Conservation (phyloP, 1,140 invertebrate genomes). For the Saxidomus purpurata region DNA sequence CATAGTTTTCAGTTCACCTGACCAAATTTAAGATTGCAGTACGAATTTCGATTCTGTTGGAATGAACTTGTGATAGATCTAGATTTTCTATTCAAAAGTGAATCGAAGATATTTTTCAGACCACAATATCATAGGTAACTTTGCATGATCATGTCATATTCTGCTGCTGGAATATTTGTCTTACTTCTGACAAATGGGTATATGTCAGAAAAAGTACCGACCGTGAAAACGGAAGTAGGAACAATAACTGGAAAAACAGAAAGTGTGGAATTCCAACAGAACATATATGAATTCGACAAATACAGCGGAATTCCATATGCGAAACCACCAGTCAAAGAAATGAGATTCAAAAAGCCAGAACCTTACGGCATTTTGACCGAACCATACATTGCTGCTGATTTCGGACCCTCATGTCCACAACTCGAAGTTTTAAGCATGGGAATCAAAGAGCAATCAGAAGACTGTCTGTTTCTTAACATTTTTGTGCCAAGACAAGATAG, state of each 20-base stretch:
- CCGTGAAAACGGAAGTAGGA: background rate
- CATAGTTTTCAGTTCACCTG: too few relatives aligned
- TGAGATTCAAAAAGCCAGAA: conserved; percentile 70
- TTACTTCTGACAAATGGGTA: background rate
- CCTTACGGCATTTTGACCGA: conserved; percentile 42
- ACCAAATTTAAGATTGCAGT: too few relatives aligned
- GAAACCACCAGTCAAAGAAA: conserved; percentile 69
- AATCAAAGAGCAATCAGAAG: conserved; percentile 88
- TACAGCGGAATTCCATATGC: conserved; percentile 72
- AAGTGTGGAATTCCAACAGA: background rate
- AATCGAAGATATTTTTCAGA: too few relatives aligned
- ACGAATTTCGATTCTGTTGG: too few relatives aligned
- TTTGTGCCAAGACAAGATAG: conserved; percentile 90
- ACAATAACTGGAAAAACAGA: background rate
- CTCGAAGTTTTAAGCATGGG: background rate
- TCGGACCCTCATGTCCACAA: conserved; percentile 65
- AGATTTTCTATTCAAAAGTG: too few relatives aligned
- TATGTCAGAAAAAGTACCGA: background rate
- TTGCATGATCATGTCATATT: background rate
- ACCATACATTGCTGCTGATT: conserved; percentile 52
- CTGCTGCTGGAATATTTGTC: background rate
- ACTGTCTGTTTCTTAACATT: conserved; percentile 97
- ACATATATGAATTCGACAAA: background rate
- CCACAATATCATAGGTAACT: too few relatives aligned
- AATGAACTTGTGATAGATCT: too few relatives aligned